phyloP scores from a whole-genome alignment of 2,797 vertebrate genomes.

The Orientallactaga sibirica region DNA sequence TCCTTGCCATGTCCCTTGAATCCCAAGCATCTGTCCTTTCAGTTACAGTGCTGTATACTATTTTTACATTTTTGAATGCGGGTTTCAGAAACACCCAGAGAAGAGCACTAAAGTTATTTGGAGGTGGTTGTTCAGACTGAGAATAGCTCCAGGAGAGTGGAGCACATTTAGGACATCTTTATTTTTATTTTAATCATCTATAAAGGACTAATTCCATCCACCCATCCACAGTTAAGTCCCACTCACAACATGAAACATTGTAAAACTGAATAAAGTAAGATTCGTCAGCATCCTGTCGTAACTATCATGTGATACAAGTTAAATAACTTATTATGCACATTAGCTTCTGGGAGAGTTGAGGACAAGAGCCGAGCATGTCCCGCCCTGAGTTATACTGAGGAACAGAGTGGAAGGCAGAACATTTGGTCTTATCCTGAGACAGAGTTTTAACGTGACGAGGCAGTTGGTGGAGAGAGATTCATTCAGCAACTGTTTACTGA shows the following conservation, averaged over 20 bases:
- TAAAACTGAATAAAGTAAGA: slow-evolving; percentile 76
- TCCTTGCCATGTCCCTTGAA: slow-evolving; percentile 54
- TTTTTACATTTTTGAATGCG: slow-evolving; percentile 76
- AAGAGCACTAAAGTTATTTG: slow-evolving; percentile 74
- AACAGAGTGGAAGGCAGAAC: background rate
- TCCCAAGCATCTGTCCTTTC: slow-evolving; percentile 79
- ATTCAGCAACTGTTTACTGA: background rate
- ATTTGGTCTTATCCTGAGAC: background rate
- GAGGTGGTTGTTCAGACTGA: slow-evolving; percentile 72
- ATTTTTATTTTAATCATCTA: slow-evolving; percentile 81
- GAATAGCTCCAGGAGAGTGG: slow-evolving; percentile 67
- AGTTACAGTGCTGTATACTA: slow-evolving; percentile 72
- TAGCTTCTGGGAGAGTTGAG: slow-evolving; percentile 43
- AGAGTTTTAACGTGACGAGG: background rate
- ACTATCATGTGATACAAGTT: slow-evolving; percentile 61
- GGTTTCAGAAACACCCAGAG: slow-evolving; percentile 74
- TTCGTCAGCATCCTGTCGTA: slow-evolving; percentile 47
- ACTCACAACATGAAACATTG: slow-evolving; percentile 69
- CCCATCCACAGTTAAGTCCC: slow-evolving; percentile 67
- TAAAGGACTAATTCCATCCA: slow-evolving; percentile 74
- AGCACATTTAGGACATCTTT: slow-evolving; percentile 71
- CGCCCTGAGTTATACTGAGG: background rate
- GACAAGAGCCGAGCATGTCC: background rate
- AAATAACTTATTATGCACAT: slow-evolving; percentile 48
- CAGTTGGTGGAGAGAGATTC: background rate